phyloP scores from a whole-genome alignment of 2,113 vertebrate genomes.

The Sorex araneus region DNA sequence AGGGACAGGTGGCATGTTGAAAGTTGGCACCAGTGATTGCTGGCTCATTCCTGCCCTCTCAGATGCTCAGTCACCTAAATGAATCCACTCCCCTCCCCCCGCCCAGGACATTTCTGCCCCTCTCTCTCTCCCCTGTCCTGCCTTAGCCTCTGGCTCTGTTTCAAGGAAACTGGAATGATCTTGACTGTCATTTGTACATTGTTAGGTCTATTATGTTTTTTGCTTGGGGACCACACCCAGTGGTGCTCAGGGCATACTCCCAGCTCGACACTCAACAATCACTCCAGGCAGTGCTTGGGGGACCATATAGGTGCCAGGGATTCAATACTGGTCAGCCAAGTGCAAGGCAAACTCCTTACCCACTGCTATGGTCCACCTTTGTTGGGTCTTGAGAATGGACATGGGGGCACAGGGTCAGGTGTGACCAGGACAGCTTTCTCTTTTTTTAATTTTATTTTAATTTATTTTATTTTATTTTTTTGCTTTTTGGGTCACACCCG shows the following conservation, averaged over 20 bases:
- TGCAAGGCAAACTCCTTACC: too few relatives aligned
- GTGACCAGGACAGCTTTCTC: neutral
- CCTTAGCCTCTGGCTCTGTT: neutral
- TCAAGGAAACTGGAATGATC: neutral
- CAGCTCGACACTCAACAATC: too few relatives aligned
- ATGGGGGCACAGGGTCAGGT: neutral
- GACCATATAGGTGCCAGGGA: too few relatives aligned
- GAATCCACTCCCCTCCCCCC: too few relatives aligned
- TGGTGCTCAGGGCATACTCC: too few relatives aligned
- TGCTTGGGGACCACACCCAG: too few relatives aligned
- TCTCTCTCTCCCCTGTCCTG: neutral
- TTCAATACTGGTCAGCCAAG: neutral
- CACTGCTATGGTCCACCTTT: neutral
- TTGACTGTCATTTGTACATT: neutral
- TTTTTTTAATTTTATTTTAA: too few relatives aligned
- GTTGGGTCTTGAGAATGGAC: conserved; percentile 5
- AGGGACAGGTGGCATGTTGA: neutral
- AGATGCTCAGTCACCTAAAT: too few relatives aligned
- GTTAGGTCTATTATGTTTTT: neutral
- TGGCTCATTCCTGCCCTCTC: neutral
- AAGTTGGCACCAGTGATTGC: neutral
- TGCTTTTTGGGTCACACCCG: too few relatives aligned
- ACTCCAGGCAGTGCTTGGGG: too few relatives aligned
- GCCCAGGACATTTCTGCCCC: neutral
- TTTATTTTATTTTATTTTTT: too few relatives aligned